Base-by-base conservation (phyloP, 2,113 vertebrate species). In the Garra rufa region DNA sequence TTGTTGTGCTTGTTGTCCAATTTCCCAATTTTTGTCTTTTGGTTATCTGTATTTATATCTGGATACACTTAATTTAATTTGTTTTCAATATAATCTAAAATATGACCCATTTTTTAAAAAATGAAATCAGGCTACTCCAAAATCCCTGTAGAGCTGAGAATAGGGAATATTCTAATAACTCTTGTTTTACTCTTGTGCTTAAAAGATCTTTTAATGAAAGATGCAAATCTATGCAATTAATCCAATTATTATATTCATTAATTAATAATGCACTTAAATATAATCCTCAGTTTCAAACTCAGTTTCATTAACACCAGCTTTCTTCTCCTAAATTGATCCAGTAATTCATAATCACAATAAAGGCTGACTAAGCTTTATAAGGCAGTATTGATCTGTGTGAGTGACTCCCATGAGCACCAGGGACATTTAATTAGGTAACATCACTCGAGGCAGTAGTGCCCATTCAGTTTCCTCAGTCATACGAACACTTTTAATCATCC, bases 391-490 rank as follows among this genome's bases (percentile, higher is more conserved):
- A 81, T 46, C 43, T 21, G 59, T n/a, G 74, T 81, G 61, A 67
- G 10, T 48, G 38, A 43, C 26, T 81, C 61, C 78, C 78, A 81
- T 28, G 61, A 67, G 61, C 78, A 48, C 9, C 26, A 48, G 28
- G 78, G 43, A 5, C 61, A 34, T 81, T 81, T 69, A 46, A 69
- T 81, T 67, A 50, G 9, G 61, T n/a, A 46, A 21, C 75, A 81
- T 69, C 43, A 4, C 43, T 69, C 1, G 2, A 69, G 26, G 19
- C 61, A 74, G 6, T 7, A 4, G 26, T 9, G 7, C 43, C 44
- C 14, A 21, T 81, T 48, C 9, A 10, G 17, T 77, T 57, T 26
- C 61, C 43, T 65, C 26, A 34, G 17, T 65, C 43, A 81, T n/a
- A 34, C 34, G 24, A 65, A 50, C 24, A 7, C 59, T 50, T 26